Evolutionary conservation across 2,113 vertebrate genomes (phyloP), one percentile per base, ranked within the genome.

Genomic region (Halichoerus grypus): DNA sequence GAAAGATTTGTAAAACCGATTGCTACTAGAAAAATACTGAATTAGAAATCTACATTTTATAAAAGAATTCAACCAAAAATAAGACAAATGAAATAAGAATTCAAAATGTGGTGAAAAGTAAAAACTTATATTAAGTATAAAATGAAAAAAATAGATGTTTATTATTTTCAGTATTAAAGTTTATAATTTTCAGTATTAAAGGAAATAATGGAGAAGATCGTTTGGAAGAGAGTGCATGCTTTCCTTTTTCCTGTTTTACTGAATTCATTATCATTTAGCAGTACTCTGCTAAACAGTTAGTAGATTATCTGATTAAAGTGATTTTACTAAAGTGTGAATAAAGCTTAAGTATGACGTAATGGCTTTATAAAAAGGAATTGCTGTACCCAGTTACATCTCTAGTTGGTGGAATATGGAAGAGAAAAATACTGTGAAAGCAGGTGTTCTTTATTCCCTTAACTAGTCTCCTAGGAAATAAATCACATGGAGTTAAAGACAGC

Each of bases 221-320:
- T 36, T 1, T 82, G 39, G 53, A 94, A 82, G 39, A 91, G 31
- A 69, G 8, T 57, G 1, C 51, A 36, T 36, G 26, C 19, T 84
- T 82, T 21, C 77, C 55, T 77, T 46, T 39, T 85, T 85, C 94
- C 69, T 91, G 42, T 96, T 61, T 91, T 82, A 67, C 5, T 55
- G 22, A 92, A 65, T 87, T 93, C 33, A 81, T 67, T 89, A 53
- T 97, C 77, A 74, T 74, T 84, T 93, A 97, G 39, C 51, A 69
- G 5, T 76, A 57, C 12, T 95, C 36, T 93, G 46, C 26, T 63
- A 90, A 77, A 84, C 21, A 36, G n/a, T 72, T 76, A 71, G 49
- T 21, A 80, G 26, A 69, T 81, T 95, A 81, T 92, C 12, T 76
- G 65, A 69, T 18, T 67, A 63, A 79, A 82, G 10, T 72, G 80